Evolutionary conservation across 2,888 invertebrate species (phyloP), one percentile per base, ranked within the genome.

Genomic region (Drosophila trichaetosa): DNA sequence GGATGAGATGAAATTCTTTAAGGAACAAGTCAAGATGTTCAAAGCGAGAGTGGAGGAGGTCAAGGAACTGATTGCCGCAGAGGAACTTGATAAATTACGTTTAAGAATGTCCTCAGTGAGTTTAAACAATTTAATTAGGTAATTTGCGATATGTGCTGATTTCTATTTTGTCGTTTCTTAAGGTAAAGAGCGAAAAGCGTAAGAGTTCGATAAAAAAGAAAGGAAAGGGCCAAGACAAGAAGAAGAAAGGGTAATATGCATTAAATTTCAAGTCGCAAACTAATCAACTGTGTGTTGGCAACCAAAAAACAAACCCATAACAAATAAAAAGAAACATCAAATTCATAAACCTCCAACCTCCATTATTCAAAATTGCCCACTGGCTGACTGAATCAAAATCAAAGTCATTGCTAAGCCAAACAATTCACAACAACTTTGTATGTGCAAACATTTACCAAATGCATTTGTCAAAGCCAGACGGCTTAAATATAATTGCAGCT

Each of bases 401-500:
- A 76, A 76, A 72, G 76, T 67, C 76, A 73, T 62, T 69, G 74
- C 73, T 59, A 64, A 62, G 56, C 42, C 58, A 58, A 66, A 73
- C 31, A 54, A 57, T 27, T 29, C 70, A 38, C 38, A 42, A 29
- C 40, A 82, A 81, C 75, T 87, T 76, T 72, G 40, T 40, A 62
- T 72, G 40, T 52, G 53, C 80, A 85, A 82, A 82, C 76, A 82
- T 82, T 85, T 85, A 60, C 73, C 71, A 69, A 66, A 69, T 73
- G 68, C 74, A 67, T 82, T 79, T 73, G 65, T 64, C 51, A 49
- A 42, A 58, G 59, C 58, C 73, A 75, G 80, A 78, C 73, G 65
- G 63, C 66, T 63, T 69, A 65, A 80, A 83, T 82, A 75, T 76
- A 86, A 76, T 82, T 79, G 82, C 59, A 69, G 54, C n/a, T 57